Conservation (phyloP, 2,888 invertebrate species). For the Hydroisotoma schaefferi region DNA sequence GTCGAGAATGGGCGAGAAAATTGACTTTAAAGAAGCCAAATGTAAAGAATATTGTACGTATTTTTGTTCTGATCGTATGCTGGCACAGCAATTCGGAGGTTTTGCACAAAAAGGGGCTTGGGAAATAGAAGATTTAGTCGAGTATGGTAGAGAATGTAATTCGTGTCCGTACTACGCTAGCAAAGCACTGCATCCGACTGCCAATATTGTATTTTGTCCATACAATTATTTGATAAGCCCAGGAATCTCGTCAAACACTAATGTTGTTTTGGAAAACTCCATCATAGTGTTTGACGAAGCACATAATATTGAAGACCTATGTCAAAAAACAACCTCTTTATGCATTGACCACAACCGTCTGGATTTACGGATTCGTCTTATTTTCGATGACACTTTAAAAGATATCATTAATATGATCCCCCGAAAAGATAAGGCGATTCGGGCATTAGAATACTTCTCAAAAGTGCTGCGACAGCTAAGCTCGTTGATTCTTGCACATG, state of each 20-base stretch:
- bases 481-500: slow-evolving; percentile 5
- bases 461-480: neutral
- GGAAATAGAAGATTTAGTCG: slow-evolving; percentile 42
- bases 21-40: neutral
- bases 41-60: slow-evolving; percentile 15
- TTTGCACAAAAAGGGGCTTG: slow-evolving; percentile 16
- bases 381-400: neutral
- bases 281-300: slow-evolving; percentile 59
- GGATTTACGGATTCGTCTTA: neutral
- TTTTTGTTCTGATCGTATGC: slow-evolving; percentile 4
- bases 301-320: slow-evolving; percentile 59
- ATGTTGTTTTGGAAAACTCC: slow-evolving; percentile 53
- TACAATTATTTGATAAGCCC: slow-evolving; percentile 59
- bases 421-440: neutral
- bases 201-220: slow-evolving; percentile 58
- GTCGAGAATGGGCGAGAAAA: neutral
- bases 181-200: slow-evolving; percentile 14
- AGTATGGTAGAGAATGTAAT: slow-evolving; percentile 7
- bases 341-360: slow-evolving; percentile 1
- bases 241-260: slow-evolving; percentile 52
- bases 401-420: too few species aligned
- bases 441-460: neutral
- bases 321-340: slow-evolving; percentile 53
- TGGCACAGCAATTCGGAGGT: neutral
- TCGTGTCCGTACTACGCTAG: slow-evolving; percentile 37